These are phyloP conservation scores for Polydrusus cervinus DNA, from an alignment of 2,888 invertebrate species.

Conservation along the genomic window DNA sequence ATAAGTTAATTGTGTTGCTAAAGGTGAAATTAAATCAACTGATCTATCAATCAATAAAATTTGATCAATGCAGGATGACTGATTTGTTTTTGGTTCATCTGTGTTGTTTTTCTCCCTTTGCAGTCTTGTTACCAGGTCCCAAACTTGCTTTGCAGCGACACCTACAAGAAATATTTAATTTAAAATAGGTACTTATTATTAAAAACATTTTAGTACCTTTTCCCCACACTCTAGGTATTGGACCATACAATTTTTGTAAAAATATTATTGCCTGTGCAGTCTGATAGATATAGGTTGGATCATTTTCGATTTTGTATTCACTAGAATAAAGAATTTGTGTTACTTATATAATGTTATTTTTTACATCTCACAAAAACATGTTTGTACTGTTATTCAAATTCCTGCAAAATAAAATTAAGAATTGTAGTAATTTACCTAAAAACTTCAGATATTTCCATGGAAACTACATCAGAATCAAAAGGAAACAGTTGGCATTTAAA, in stretches of 20 bases:
- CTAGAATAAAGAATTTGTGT: constrained; percentile 68
- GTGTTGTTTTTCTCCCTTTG: constrained; percentile 75
- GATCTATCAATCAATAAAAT: constrained; percentile 92
- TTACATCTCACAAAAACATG: too few species aligned
- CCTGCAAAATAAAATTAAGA: too few species aligned
- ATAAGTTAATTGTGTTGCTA: constrained; percentile 96
- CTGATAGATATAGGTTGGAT: constrained; percentile 90
- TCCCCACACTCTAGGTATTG: constrained; percentile 91
- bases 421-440: constrained; percentile 76
- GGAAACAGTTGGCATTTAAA: constrained; percentile 92
- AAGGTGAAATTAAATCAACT: constrained; percentile 92
- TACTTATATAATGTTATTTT: neutral
- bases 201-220: constrained; percentile 76
- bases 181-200: too few species aligned
- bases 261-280: constrained; percentile 90
- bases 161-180: constrained; percentile 29
- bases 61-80: constrained; percentile 81
- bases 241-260: constrained; percentile 91
- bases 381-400: too few species aligned
- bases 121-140: constrained; percentile 87
- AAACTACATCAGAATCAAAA: constrained; percentile 92
- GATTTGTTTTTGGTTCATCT: constrained; percentile 66
- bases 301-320: constrained; percentile 91
- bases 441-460: constrained; percentile 89
- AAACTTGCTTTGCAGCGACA: constrained; percentile 87